phyloP scores from a whole-genome alignment of 2,888 invertebrate species.

The Caenorhabditis sp. region DNA sequence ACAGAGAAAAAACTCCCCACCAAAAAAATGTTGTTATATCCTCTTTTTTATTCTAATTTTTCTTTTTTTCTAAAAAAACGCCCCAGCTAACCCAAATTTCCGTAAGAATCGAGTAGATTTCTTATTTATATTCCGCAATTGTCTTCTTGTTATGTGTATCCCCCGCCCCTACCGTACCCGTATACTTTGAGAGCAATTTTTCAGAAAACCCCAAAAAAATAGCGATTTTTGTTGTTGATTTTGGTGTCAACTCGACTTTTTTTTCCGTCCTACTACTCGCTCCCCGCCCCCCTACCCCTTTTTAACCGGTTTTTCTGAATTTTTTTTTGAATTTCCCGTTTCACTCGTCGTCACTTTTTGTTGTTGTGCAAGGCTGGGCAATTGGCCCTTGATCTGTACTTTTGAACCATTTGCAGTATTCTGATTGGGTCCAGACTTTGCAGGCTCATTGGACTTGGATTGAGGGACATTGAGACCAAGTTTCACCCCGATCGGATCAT shows the following conservation, averaged over 20 bases:
- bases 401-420: no score
- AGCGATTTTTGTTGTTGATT: conserved; percentile 36
- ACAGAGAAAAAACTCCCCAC: conserved; percentile 19
- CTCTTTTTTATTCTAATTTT: conserved; percentile 11
- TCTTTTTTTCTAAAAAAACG: conserved; percentile 20
- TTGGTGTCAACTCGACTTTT: conserved; percentile 32
- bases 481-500: no score
- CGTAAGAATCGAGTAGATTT: conserved; percentile 37
- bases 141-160: conserved; percentile 21
- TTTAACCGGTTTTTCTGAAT: no score
- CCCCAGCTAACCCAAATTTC: no score
- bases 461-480: no score
- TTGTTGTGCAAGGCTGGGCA: no score
- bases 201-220: not conserved
- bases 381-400: no score
- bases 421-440: no score
- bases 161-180: not conserved
- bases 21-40: conserved; percentile 32
- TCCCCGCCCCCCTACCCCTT: conserved; percentile 4
- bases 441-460: no score
- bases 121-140: conserved; percentile 29
- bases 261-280: conserved; percentile 40
- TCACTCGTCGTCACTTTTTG: no score
- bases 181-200: no score
- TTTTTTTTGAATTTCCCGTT: not conserved